These are phyloP conservation scores for Rachycentron canadum DNA, from an alignment of 2,797 vertebrate genomes.

Conservation along the genomic window DNA sequence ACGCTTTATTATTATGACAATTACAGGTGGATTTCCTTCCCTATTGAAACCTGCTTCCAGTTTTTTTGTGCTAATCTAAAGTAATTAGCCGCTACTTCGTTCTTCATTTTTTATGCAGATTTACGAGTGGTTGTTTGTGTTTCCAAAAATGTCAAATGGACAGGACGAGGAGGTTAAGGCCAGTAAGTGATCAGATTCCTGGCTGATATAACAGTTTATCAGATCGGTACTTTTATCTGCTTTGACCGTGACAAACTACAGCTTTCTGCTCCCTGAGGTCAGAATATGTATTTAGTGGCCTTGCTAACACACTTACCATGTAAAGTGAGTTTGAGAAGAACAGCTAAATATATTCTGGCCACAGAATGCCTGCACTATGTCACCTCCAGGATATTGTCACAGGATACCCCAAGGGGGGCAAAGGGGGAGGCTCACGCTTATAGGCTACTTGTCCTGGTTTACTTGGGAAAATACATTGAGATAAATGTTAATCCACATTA, in stretches of 20 bases:
- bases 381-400: slow-evolving; percentile 71
- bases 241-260: slow-evolving; percentile 11
- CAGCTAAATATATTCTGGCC: slow-evolving; percentile 85
- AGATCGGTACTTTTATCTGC: not conserved
- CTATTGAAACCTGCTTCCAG: not conserved
- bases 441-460: slow-evolving; percentile 38
- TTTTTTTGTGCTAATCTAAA: not conserved
- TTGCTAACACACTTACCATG: slow-evolving; percentile 64
- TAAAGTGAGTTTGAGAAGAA: slow-evolving; percentile 76
- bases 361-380: slow-evolving; percentile 62
- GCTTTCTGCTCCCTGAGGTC: slow-evolving; percentile 19
- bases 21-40: not conserved
- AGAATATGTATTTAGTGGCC: slow-evolving; percentile 41
- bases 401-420: slow-evolving; percentile 64
- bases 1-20: no score
- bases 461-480: slow-evolving; percentile 35
- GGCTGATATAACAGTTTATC: not conserved
- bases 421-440: slow-evolving; percentile 43
- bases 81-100: no score
- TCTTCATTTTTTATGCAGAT: not conserved
- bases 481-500: slow-evolving; percentile 33
- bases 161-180: no score
- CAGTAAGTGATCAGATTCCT: not conserved
- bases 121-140: not conserved
- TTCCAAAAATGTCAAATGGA: not conserved